Evolutionary conservation across 2,888 invertebrate genomes (phyloP), one percentile per base, ranked within the genome.

Genomic region (Crematogaster levior): DNA sequence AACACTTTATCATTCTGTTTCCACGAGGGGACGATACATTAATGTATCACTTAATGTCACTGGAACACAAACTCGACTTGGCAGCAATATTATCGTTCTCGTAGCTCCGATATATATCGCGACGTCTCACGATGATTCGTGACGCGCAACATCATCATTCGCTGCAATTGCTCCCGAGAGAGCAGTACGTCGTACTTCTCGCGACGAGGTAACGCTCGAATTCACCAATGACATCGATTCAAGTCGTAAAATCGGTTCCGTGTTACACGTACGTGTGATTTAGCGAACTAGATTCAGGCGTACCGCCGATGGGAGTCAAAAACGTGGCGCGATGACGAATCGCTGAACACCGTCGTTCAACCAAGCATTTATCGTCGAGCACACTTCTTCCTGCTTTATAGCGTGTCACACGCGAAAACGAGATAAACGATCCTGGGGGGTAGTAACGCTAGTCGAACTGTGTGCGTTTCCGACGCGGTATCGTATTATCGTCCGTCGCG

Each of bases 261-360:
- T 43, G 46, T 30, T 43, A 27, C 48, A 53, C 58, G 58, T 12
- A 65, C 63, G 7, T 21, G 74, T 48, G 63, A 74, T 37, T 63
- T 24, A 48, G 48, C n/a, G 61, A 9, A 58, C 72, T 40, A 34
- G 61, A 48, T 46, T 74, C 61, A 18, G 18, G 34, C 60, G 51
- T 34, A 30, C n/a, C 18, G n/a, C 3, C n/a, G 43, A 10, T 3
- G 37, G 30, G n/a, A 34, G 51, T 21, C 58, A 40, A 51, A 53
- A 68, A 63, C 66, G 53, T 53, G 53, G 10, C 66, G 53, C 53
- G 66, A 77, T 77, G 48, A 77, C 43, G 43, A 24, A 53, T 68
- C 77, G 66, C 68, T 43, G 43, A 77, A 21, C 63, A 65, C 24
- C 43, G 77, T 56, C 43, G 68, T 77, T 77, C 68, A 77, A 24